These are phyloP conservation scores for Phoenicopterus ruber DNA, from an alignment of 2,113 vertebrate genomes.

Conservation along the genomic window DNA sequence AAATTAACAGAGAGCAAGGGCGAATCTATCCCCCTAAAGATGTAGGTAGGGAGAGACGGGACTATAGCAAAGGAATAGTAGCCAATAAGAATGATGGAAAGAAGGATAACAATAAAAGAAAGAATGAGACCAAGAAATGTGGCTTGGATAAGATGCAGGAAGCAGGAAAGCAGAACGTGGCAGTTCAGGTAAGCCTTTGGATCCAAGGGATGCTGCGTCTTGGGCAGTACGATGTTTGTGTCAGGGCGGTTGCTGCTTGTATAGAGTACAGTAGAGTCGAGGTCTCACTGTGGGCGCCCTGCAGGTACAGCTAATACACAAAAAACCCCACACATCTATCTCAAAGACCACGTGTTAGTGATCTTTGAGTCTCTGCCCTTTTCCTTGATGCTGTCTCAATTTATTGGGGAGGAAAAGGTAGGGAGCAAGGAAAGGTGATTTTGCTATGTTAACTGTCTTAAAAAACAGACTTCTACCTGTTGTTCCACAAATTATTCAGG, in stretches of 20 bases:
- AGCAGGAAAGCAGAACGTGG: slow-evolving; percentile 82
- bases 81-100: slow-evolving; percentile 83
- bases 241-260: neutral
- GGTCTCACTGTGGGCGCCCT: neutral
- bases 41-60: slow-evolving; percentile 79
- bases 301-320: neutral
- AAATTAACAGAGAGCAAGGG: slow-evolving; percentile 82
- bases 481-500: neutral
- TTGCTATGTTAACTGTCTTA: neutral
- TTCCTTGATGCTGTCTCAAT: neutral
- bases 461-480: neutral
- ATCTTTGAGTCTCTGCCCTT: neutral
- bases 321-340: neutral
- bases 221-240: neutral
- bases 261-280: neutral
- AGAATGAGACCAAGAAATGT: slow-evolving; percentile 87
- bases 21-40: slow-evolving; percentile 83
- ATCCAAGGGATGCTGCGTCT: neutral
- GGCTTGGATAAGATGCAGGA: slow-evolving; percentile 81
- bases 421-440: neutral
- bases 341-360: neutral
- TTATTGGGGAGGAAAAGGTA: neutral
- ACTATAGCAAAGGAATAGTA: slow-evolving; percentile 80
- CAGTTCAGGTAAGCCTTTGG: slow-evolving; percentile 82
- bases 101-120: slow-evolving; percentile 89